phyloP scores from a whole-genome alignment of 2,888 invertebrate species.

The Plebejus melissa region DNA sequence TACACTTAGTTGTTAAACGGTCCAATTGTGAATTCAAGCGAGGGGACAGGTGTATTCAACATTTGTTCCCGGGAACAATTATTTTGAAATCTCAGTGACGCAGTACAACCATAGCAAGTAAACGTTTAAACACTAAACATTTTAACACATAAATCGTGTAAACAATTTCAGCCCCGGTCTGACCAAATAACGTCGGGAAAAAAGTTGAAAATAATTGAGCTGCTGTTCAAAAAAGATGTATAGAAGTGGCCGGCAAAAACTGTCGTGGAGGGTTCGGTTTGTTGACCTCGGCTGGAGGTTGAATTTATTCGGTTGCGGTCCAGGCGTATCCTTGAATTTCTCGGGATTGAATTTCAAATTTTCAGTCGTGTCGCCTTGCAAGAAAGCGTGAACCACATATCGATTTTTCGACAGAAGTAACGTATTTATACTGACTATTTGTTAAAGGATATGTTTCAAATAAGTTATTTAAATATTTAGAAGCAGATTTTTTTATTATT shows the following conservation, averaged over 20 bases:
- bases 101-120: constrained; percentile 31
- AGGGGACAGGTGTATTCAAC: constrained; percentile 28
- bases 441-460: background rate
- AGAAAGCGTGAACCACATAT: constrained; percentile 55
- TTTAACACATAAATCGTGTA: constrained; percentile 62
- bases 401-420: constrained; percentile 36
- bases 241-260: constrained; percentile 68
- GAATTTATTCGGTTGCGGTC: constrained; percentile 61
- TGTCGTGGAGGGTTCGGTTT: constrained; percentile 60
- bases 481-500: background rate
- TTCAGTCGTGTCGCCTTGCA: constrained; percentile 63
- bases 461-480: background rate
- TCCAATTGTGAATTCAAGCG: constrained; percentile 15
- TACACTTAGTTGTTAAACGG: constrained; percentile 11
- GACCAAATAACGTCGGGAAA: constrained; percentile 54
- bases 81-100: constrained; percentile 28
- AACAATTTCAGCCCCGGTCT: constrained; percentile 51
- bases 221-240: constrained; percentile 60
- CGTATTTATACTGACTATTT: constrained; percentile 31
- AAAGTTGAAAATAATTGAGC: constrained; percentile 74
- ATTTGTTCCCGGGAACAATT: constrained; percentile 29
- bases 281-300: constrained; percentile 52
- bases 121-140: constrained; percentile 48
- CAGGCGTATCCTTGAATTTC: constrained; percentile 58
- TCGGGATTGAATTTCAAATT: constrained; percentile 75